Percentiles rank a stretch among this genome's conserved stretches.
These are phyloP conservation scores for Dendroctonus valens DNA, from an alignment of 1,140 invertebrate genomes.

Conservation along the genomic window DNA sequence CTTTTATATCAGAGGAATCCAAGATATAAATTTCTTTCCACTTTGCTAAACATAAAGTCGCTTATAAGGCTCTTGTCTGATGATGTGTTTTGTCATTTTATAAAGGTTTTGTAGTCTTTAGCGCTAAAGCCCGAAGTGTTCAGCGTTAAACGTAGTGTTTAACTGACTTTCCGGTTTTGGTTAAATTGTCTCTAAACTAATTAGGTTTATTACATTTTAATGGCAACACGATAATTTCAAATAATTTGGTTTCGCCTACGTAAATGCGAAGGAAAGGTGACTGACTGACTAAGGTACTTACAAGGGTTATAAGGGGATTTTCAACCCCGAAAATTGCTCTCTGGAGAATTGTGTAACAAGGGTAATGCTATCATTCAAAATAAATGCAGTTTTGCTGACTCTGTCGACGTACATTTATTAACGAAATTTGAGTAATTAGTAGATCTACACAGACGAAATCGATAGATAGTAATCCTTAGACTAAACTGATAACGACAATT, in stretches of 20 bases:
- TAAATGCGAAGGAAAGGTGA: slow-evolving; percentile 1
- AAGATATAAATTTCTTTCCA: too few relatives aligned
- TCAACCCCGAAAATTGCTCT: slow-evolving; percentile 6
- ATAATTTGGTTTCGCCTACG: slow-evolving; percentile 5
- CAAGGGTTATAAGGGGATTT: slow-evolving; percentile 9
- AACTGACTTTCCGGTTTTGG: background rate
- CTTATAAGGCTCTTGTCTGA: too few relatives aligned
- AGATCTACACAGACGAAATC: background rate
- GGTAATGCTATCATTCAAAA: slow-evolving; percentile 22
- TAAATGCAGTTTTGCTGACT: slow-evolving; percentile 26
- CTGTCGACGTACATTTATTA: slow-evolving; percentile 5
- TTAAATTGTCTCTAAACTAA: background rate
- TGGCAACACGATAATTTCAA: slow-evolving; percentile 8
- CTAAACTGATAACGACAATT: too few relatives aligned
- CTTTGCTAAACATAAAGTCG: too few relatives aligned
- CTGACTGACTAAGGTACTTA: background rate
- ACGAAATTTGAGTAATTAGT: background rate
- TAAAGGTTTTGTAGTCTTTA: too few relatives aligned
- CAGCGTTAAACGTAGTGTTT: too few relatives aligned
- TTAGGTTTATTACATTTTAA: slow-evolving; percentile 8
- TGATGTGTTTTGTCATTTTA: too few relatives aligned
- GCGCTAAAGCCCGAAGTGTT: too few relatives aligned
- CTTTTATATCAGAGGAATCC: too few relatives aligned
- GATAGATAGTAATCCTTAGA: too few relatives aligned
- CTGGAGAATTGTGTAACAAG: slow-evolving; percentile 22